These are phyloP conservation scores for Allobates femoralis DNA, from an alignment of 2,797 vertebrate species.

Conservation along the genomic window DNA sequence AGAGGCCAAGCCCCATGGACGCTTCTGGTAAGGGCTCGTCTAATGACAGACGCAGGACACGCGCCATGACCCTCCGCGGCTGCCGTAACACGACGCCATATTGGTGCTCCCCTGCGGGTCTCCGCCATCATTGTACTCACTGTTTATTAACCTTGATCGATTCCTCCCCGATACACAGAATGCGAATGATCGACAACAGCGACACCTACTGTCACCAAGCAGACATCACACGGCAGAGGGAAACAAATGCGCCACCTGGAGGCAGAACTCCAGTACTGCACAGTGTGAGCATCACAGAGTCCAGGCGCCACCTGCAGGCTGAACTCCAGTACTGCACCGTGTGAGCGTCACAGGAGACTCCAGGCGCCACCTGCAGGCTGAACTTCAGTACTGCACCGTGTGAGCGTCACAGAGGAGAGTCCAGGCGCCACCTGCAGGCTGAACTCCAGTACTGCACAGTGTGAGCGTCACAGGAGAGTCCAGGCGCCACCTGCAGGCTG, in stretches of 20 bases:
- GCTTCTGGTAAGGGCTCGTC: slow-evolving; percentile 40
- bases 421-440: no score
- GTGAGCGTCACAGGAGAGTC: no score
- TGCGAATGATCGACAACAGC: neutral
- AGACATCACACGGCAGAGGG: neutral
- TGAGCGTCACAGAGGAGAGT: no score
- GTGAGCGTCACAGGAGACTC: no score
- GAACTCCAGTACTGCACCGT: no score
- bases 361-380: no score
- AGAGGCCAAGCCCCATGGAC: neutral
- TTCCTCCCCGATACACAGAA: neutral
- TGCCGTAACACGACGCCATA: slow-evolving; percentile 38
- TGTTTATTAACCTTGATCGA: neutral
- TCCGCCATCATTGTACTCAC: neutral
- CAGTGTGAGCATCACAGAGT: no score
- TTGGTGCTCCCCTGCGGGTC: neutral
- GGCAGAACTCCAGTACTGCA: no score
- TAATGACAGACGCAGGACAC: neutral
- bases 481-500: no score
- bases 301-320: no score
- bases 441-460: no score
- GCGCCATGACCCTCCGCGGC: neutral
- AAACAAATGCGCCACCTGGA: neutral
- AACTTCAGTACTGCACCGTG: no score
- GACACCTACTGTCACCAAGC: neutral